phyloP scores from a whole-genome alignment of 2,888 invertebrate genomes.

The Agapostemon virescens region DNA sequence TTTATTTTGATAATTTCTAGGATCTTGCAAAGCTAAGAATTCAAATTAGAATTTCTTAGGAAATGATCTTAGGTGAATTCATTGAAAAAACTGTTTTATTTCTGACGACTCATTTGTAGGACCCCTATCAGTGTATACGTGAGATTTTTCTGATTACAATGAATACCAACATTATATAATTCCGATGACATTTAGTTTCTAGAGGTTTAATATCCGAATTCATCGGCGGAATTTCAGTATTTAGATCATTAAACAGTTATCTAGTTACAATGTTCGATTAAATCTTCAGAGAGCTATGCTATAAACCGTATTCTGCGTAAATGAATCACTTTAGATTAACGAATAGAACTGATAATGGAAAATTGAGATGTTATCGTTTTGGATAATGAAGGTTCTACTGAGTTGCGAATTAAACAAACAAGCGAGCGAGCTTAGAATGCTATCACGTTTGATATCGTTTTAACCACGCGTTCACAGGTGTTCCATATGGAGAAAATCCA shows the following conservation, averaged over 20 bases:
- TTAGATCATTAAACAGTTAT: too few relatives aligned
- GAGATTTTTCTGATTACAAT: neutral
- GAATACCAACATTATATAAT: neutral
- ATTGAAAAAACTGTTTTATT: neutral
- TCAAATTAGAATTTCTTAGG: too few relatives aligned
- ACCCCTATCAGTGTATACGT: neutral
- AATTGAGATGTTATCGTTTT: neutral
- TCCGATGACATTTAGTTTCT: neutral
- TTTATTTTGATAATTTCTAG: too few relatives aligned
- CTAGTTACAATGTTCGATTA: neutral
- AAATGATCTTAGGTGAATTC: too few relatives aligned
- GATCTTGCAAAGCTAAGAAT: too few relatives aligned
- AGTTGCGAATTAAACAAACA: neutral
- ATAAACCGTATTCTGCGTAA: neutral
- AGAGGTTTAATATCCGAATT: neutral
- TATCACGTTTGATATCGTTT: neutral
- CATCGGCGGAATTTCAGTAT: too few relatives aligned
- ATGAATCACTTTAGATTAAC: neutral
- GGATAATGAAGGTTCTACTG: neutral
- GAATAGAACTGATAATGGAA: neutral
- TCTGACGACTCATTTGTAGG: neutral
- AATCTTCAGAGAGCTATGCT: neutral
- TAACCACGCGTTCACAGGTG: neutral
- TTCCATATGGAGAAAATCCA: neutral
- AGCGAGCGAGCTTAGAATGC: neutral